phyloP scores from a whole-genome alignment of 2,888 invertebrate genomes.

The Pasiphila rectangulata region DNA sequence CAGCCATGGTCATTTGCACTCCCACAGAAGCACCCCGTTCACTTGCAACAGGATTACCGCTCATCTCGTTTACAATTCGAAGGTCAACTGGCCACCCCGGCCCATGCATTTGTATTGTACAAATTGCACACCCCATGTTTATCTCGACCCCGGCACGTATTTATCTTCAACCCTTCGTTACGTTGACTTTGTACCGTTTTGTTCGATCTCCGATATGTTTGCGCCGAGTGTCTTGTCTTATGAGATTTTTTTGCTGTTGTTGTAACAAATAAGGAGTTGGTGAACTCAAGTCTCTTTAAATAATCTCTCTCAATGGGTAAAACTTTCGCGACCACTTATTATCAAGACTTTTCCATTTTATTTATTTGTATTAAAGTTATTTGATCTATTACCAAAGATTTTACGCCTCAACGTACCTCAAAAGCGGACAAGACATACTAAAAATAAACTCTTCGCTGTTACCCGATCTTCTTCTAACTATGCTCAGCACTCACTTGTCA shows the following conservation, averaged over 20 bases:
- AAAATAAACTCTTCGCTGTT: too few relatives aligned
- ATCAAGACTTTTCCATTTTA: too few relatives aligned
- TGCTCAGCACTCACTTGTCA: too few relatives aligned
- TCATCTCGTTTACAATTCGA: conserved; percentile 23
- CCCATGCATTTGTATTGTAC: conserved; percentile 68
- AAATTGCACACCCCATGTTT: conserved; percentile 78
- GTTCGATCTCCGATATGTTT: conserved; percentile 51
- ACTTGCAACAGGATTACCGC: conserved; percentile 17
- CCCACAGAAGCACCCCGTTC: conserved; percentile 13
- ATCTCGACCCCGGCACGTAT: conserved; percentile 68
- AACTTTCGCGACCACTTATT: too few relatives aligned
- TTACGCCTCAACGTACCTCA: too few relatives aligned
- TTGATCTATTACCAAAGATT: too few relatives aligned
- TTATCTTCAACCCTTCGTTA: conserved; percentile 75
- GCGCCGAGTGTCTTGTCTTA: conserved; percentile 28
- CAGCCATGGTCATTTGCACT: conserved; percentile 2
- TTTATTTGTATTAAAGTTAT: too few relatives aligned
- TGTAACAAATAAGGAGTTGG: conserved; percentile 4
- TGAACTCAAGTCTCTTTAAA: background rate
- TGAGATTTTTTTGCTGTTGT: conserved; percentile 17
- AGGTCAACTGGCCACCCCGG: conserved; percentile 34
- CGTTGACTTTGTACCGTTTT: conserved; percentile 70
- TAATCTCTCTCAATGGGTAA: too few relatives aligned
- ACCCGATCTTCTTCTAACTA: too few relatives aligned
- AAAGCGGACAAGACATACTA: too few relatives aligned